phyloP scores from a whole-genome alignment of 2,797 vertebrate genomes.

The Etheostoma nigrum region DNA sequence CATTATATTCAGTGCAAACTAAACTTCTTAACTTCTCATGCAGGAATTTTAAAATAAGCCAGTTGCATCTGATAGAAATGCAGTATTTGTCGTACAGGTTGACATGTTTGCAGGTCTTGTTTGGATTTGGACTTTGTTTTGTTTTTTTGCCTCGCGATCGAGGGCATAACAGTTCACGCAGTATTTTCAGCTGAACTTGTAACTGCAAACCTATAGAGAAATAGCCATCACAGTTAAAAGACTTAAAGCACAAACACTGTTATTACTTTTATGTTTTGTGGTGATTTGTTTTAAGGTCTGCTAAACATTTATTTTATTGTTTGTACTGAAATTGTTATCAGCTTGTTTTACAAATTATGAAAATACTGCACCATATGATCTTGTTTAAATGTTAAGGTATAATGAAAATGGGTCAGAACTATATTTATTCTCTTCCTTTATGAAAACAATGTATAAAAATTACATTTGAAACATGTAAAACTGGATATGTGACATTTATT shows the following conservation, averaged over 20 bases:
- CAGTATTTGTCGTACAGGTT: conserved; percentile 63
- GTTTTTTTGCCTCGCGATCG: conserved; percentile 29
- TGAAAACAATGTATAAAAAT: conserved; percentile 82
- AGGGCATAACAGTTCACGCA: conserved; percentile 57
- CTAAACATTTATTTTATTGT: conserved; percentile 64
- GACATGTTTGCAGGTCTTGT: conserved; percentile 47
- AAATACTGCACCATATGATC: conserved; percentile 83
- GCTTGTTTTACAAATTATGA: conserved; percentile 81
- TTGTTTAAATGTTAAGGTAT: conserved; percentile 85
- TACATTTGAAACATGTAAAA: conserved; percentile 84
- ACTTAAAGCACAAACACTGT: conserved; percentile 85
- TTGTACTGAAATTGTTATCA: conserved; percentile 80
- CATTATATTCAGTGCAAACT: conserved; percentile 27
- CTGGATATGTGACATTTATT: conserved; percentile 83
- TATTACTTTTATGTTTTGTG: conserved; percentile 69
- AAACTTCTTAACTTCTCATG: conserved; percentile 37
- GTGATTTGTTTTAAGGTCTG: conserved; percentile 71
- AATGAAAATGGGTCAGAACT: conserved; percentile 82
- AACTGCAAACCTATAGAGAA: conserved; percentile 78
- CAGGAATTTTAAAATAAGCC: conserved; percentile 67
- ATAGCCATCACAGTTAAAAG: conserved; percentile 83
- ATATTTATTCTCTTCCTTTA: conserved; percentile 86
- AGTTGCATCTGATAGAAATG: conserved; percentile 60
- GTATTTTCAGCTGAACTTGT: conserved; percentile 72
- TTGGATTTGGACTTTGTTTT: conserved; percentile 53